Evolutionary conservation across 1,140 invertebrate species (phyloP).

Genomic region (Campoletis sonorensis): DNA sequence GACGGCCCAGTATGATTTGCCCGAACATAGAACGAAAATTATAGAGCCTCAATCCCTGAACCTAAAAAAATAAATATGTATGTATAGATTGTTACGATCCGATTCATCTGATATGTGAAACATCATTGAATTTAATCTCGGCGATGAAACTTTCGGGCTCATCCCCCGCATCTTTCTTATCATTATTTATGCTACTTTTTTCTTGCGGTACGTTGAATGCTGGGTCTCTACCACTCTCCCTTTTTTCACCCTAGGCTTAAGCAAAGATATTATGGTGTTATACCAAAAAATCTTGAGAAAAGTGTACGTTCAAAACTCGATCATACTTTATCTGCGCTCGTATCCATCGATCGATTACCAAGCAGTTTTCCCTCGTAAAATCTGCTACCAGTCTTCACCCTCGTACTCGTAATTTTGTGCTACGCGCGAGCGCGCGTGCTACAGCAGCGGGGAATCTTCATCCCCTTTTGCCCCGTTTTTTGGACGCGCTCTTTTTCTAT

Average conservation of each 20-base stretch:
- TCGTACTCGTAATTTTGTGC: conserved; percentile 36
- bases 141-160: conserved; percentile 8
- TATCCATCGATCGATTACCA: conserved; percentile 40
- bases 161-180: neutral
- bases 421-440: conserved; percentile 30
- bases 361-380: conserved; percentile 45
- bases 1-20: too few relatives aligned
- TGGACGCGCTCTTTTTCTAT: neutral
- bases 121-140: neutral
- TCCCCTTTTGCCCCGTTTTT: conserved; percentile 3
- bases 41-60: neutral
- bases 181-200: neutral
- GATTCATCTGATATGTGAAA: neutral
- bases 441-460: conserved; percentile 25
- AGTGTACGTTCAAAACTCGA: conserved; percentile 22
- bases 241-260: neutral
- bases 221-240: neutral
- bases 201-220: neutral
- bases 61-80: neutral
- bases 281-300: conserved; percentile 25
- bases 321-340: conserved; percentile 35
- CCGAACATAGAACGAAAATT: too few relatives aligned
- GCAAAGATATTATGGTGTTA: conserved; percentile 4
- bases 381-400: conserved; percentile 46
- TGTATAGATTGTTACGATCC: neutral